These are phyloP conservation scores for Acromyrmex charruanus DNA, from an alignment of 1,140 invertebrate species.

Conservation along the genomic window DNA sequence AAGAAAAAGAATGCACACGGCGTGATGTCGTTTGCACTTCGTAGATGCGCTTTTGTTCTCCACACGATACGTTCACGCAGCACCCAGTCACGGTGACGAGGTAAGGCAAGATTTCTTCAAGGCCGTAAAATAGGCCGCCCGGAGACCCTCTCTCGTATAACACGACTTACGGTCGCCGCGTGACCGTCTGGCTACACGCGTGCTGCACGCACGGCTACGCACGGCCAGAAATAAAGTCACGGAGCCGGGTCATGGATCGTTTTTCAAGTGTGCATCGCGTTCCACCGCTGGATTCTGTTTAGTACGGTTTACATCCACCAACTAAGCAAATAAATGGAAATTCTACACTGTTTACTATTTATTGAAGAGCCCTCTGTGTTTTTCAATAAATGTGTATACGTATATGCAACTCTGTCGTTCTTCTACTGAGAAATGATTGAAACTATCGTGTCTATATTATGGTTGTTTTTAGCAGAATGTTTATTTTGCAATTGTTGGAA, in stretches of 20 bases:
- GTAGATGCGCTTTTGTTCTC: slow-evolving; percentile 12
- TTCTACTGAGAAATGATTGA: background rate
- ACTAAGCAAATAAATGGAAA: background rate
- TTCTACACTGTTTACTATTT: background rate
- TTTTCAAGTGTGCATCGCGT: slow-evolving; percentile 11
- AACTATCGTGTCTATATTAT: background rate
- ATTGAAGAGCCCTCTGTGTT: background rate
- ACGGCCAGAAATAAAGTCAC: slow-evolving; percentile 51
- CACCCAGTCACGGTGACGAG: slow-evolving; percentile 59
- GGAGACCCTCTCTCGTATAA: slow-evolving; percentile 32
- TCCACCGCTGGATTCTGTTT: background rate
- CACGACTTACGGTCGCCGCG: slow-evolving; percentile 51
- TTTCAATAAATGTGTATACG: background rate
- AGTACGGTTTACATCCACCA: background rate
- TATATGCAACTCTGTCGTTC: background rate
- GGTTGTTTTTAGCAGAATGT: no score
- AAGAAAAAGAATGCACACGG: background rate
- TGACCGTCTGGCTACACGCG: slow-evolving; percentile 26
- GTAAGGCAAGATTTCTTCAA: slow-evolving; percentile 60
- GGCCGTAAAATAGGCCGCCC: slow-evolving; percentile 59
- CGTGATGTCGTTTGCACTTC: background rate
- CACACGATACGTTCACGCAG: background rate
- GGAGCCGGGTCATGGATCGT: slow-evolving; percentile 12
- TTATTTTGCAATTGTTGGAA: no score
- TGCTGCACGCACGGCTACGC: slow-evolving; percentile 13